These are phyloP conservation scores for Cryptops parisi DNA, from an alignment of 2,888 invertebrate genomes.

Conservation along the genomic window DNA sequence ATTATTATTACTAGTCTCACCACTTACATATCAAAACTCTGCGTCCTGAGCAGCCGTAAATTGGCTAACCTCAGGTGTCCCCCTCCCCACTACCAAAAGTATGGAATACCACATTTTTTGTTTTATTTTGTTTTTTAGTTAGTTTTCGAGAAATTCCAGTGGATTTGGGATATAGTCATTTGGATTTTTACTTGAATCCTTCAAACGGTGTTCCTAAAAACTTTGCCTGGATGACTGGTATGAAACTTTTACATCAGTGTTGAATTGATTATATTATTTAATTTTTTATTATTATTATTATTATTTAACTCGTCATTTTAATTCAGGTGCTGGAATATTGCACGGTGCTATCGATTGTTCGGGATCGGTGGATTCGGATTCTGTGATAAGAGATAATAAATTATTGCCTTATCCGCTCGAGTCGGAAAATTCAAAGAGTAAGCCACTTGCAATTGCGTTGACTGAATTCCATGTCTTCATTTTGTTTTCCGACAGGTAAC, in stretches of 20 bases:
- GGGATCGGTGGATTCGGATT: conserved; percentile 16
- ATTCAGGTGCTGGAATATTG: conserved; percentile 52
- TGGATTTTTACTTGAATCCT: conserved; percentile 59
- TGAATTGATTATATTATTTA: conserved; percentile 10
- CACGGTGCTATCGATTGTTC: conserved; percentile 51
- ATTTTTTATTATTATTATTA: neutral
- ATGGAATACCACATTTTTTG: conserved; percentile 18
- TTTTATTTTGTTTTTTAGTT: conserved; percentile 18
- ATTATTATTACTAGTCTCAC: too few species aligned
- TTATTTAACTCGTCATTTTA: neutral
- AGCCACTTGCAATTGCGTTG: conserved; percentile 56
- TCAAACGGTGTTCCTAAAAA: conserved; percentile 51
- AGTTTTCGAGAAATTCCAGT: conserved; percentile 56
- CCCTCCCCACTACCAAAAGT: conserved; percentile 46
- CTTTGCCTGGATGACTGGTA: conserved; percentile 76
- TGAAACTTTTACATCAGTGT: too few species aligned
- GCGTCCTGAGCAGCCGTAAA: too few species aligned
- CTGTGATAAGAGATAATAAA: conserved; percentile 15
- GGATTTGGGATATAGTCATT: conserved; percentile 55
- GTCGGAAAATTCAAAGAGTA: conserved; percentile 21
- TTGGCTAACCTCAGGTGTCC: too few species aligned
- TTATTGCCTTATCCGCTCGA: conserved; percentile 23
- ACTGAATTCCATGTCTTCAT: conserved; percentile 83
- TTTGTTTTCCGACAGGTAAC: conserved; percentile 54
- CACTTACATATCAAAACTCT: too few species aligned